Evolutionary conservation across 2,797 vertebrate genomes (phyloP).

Genomic region (Rhodeus uyekii): DNA sequence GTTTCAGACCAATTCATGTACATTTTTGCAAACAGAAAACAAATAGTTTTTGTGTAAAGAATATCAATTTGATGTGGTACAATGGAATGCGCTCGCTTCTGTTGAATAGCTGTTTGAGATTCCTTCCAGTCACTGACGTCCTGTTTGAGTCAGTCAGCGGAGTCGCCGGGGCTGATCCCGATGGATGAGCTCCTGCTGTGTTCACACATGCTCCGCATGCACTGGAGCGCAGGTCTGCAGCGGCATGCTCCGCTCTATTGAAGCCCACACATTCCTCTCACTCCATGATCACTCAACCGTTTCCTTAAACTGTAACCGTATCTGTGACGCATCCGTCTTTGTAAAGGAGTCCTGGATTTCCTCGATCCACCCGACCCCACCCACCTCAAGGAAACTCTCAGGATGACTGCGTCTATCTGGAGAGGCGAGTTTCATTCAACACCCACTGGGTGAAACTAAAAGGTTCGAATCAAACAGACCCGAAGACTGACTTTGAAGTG

Average conservation of each 20-base stretch:
- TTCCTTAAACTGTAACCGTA: background rate
- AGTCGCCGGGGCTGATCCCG: background rate
- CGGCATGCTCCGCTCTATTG: background rate
- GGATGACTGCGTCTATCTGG: conserved; percentile 28
- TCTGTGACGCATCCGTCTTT: conserved; percentile 44
- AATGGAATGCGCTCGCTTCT: background rate
- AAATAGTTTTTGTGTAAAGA: background rate
- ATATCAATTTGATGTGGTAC: background rate
- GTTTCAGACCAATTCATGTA: too few relatives aligned
- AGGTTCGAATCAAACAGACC: conserved; percentile 39
- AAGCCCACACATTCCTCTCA: conserved; percentile 44
- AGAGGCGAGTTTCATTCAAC: conserved; percentile 57
- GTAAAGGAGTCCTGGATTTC: conserved; percentile 11
- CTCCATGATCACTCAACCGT: conserved; percentile 3
- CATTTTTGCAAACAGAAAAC: background rate
- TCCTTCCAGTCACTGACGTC: background rate
- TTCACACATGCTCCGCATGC: conserved; percentile 40
- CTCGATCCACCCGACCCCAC: background rate
- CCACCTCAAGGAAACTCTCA: background rate
- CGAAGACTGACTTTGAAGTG: conserved; percentile 44
- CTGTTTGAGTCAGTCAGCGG: background rate
- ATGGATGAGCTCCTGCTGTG: conserved; percentile 19
- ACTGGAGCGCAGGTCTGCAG: conserved; percentile 32
- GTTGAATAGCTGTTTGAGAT: background rate
- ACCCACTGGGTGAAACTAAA: conserved; percentile 64